Evolutionary conservation across 2,113 vertebrate genomes (phyloP).

Genomic region (Cryptoleucopteryx plumbea): DNA sequence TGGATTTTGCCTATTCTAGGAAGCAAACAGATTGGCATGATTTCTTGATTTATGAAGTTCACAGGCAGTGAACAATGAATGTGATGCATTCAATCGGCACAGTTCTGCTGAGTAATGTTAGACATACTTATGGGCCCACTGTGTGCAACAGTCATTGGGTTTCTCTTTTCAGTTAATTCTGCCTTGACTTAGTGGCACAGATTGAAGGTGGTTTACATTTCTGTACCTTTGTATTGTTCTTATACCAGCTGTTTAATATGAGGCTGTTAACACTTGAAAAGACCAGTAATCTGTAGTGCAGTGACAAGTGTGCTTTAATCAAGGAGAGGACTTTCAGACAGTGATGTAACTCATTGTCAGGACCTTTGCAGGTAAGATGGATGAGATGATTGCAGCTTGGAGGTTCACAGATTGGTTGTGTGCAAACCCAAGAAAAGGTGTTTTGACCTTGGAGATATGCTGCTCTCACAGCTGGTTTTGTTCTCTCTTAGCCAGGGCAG

Average conservation of each 20-base stretch:
- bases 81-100: rapidly evolving
- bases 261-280: background rate
- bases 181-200: background rate
- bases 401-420: background rate
- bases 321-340: background rate
- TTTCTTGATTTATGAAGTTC: background rate
- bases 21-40: background rate
- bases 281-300: background rate
- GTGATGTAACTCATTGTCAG: background rate
- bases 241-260: background rate
- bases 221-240: background rate
- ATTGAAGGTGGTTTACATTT: background rate
- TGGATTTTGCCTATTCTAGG: background rate
- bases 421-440: background rate
- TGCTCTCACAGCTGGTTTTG: background rate
- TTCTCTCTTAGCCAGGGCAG: background rate
- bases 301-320: background rate
- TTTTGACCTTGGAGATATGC: background rate
- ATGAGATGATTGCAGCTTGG: background rate
- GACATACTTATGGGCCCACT: background rate
- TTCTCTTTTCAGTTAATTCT: background rate
- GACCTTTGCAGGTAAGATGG: background rate
- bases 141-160: rapidly evolving
- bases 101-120: background rate
- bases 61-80: background rate